Base-by-base conservation (phyloP, 1,140 invertebrate genomes). In the Bombus fervidus region DNA sequence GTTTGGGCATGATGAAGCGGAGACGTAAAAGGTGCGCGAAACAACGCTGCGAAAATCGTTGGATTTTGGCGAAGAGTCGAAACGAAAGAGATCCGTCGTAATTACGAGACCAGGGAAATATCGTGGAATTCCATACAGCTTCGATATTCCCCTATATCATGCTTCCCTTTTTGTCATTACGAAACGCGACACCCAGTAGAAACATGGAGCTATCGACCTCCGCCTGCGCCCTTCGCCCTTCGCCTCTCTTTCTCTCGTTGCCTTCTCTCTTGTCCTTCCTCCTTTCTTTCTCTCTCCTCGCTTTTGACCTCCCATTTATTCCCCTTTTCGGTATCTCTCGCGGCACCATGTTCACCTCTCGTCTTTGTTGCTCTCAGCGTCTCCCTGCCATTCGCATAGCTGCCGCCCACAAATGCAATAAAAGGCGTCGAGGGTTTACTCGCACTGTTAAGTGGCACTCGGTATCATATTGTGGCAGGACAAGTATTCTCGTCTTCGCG, bases 381-480 rank as follows among this genome's bases (percentile, higher is more conserved):
- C 68, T 74, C 78, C 57, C 47, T 43, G 74, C 66, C 74, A 64
- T 73, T 84, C 77, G 76, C 81, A 12, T 66, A 53, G 85, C 87
- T 74, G 77, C 75, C 66, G 62, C 79, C 90, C 73, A 85, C 87
- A 87, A 88, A 93, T 91, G 91, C 92, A 93, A 92, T 93, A 93
- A 93, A 93, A 93, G 91, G 89, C 85, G 90, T 92, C 90, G 88
- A 92, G 93, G 93, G 91, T 93, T 93, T 93, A 88, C 90, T 87
- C 91, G 88, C 85, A 81, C 89, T 82, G 90, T 90, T 88, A 91
- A 93, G 92, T 92, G 92, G 87, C 88, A 88, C 91, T 90, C 89
- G 89, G 91, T 90, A 91, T 92, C 91, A 91, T 93, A 93, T 92
- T 93, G 91, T 92, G 90, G 86, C 84, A 78, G 84, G 86, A 79